phyloP scores from a whole-genome alignment of 2,797 vertebrate genomes.

The Myiotriccus ornatus region DNA sequence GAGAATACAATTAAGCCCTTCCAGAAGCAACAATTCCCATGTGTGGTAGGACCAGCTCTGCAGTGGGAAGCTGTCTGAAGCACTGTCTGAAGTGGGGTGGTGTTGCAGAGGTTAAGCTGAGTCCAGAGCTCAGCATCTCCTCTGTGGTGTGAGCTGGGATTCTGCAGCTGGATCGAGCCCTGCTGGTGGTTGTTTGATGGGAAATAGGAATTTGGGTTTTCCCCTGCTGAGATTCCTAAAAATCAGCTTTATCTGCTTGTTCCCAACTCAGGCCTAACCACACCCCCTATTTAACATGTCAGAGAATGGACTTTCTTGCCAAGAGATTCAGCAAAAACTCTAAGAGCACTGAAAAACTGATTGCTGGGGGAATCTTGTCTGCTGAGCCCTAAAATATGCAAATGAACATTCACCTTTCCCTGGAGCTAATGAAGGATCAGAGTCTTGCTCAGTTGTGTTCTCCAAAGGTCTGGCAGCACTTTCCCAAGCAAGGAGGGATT shows the following conservation, averaged over 20 bases:
- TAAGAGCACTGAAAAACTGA: background rate
- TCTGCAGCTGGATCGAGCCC: background rate
- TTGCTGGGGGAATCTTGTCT: background rate
- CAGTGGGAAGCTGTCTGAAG: background rate
- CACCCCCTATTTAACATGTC: background rate
- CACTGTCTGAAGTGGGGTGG: background rate
- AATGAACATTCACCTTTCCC: background rate
- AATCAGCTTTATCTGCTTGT: background rate
- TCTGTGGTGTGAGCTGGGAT: background rate
- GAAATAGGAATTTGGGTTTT: background rate
- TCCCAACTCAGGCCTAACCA: background rate
- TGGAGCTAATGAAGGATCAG: background rate
- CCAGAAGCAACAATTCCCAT: background rate
- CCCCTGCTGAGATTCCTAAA: background rate
- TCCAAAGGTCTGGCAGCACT: background rate
- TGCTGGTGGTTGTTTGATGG: background rate
- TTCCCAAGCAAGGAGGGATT: background rate
- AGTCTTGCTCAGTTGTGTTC: background rate
- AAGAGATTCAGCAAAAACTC: background rate
- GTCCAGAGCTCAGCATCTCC: background rate
- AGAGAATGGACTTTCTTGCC: background rate
- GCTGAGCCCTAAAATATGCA: background rate
- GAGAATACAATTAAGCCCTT: background rate
- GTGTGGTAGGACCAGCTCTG: background rate
- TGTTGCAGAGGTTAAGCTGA: background rate